A percentile compares a stretch with the other conserved stretches of the same genome.
Evolutionary conservation across 2,797 vertebrate genomes (phyloP).

Genomic region (Epinephelus awoara): DNA sequence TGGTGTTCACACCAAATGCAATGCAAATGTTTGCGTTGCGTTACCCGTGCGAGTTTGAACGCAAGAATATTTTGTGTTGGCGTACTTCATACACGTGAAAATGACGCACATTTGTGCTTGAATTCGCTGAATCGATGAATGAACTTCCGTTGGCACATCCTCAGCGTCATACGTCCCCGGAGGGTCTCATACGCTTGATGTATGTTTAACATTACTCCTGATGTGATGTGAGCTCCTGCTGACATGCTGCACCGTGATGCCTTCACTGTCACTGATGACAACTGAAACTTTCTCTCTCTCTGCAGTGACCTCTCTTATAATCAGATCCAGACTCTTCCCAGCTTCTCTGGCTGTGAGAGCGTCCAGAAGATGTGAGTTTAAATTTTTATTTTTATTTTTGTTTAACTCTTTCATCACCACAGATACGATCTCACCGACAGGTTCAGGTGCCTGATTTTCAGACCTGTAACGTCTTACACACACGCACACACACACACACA

Average conservation of each 20-base stretch:
- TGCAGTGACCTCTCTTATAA: constrained; percentile 94
- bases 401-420: background rate
- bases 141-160: no score
- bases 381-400: background rate
- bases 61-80: no score
- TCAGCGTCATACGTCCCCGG: no score
- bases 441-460: background rate
- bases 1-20: no score
- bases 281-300: constrained; percentile 36
- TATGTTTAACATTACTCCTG: background rate
- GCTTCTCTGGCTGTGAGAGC: constrained; percentile 90
- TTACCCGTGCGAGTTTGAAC: no score
- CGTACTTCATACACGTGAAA: no score
- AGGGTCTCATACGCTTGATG: background rate
- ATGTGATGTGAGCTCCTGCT: constrained; percentile 2
- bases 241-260: constrained; percentile 9
- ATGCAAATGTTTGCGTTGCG: no score
- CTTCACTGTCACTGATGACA: constrained; percentile 39
- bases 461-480: background rate
- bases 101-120: no score
- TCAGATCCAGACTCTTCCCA: constrained; percentile 90
- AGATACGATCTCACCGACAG: background rate
- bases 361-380: constrained; percentile 93
- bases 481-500: no score
- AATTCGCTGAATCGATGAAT: no score